phyloP scores from a whole-genome alignment of 2,113 vertebrate genomes.

The Progne subis region DNA sequence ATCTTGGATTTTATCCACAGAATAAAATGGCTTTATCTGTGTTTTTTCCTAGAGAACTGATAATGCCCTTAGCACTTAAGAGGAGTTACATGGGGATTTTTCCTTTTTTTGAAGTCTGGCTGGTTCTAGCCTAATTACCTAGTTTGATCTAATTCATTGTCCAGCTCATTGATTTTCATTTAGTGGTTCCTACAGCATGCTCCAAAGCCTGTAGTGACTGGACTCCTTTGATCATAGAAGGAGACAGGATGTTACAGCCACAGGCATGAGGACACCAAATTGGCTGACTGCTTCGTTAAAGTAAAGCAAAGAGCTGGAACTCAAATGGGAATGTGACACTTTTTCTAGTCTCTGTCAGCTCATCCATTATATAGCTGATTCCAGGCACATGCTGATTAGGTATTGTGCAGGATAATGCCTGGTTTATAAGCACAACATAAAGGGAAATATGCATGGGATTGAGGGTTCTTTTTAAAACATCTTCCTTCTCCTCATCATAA shows the following conservation, averaged over 20 bases:
- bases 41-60: not conserved
- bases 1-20: not conserved
- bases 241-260: not conserved
- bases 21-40: not conserved
- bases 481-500: not conserved
- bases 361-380: not conserved
- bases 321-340: not conserved
- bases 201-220: not conserved
- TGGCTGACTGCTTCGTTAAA: not conserved
- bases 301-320: not conserved
- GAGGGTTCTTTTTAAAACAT: fast-evolving
- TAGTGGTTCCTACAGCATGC: not conserved
- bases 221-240: not conserved
- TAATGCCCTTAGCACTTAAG: not conserved
- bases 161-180: not conserved
- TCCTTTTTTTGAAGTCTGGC: not conserved
- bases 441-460: not conserved
- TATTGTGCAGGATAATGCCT: not conserved
- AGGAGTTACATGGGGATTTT: not conserved
- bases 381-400: not conserved
- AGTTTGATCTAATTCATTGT: not conserved
- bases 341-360: not conserved
- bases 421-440: not conserved
- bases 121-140: not conserved
- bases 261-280: not conserved